phyloP scores from a whole-genome alignment of 2,888 invertebrate genomes.

The Calliopum simillimum region DNA sequence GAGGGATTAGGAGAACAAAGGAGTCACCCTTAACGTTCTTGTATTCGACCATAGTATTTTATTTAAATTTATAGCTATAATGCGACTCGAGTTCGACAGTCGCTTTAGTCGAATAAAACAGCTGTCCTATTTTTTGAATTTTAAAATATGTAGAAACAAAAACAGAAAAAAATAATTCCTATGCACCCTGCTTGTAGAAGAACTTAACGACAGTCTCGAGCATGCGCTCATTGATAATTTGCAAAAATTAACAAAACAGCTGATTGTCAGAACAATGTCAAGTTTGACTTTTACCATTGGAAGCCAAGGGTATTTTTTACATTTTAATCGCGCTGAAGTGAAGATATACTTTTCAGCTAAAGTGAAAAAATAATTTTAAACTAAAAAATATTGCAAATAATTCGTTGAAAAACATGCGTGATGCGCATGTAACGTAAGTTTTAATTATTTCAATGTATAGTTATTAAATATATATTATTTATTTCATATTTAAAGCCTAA shows the following conservation, averaged over 20 bases:
- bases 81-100: no score
- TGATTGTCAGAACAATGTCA: slow-evolving; percentile 47
- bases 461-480: neutral
- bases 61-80: no score
- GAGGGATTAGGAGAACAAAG: no score
- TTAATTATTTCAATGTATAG: neutral
- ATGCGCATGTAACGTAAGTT: slow-evolving; percentile 58
- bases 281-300: slow-evolving; percentile 57
- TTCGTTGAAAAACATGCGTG: slow-evolving; percentile 52
- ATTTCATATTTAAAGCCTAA: neutral
- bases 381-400: neutral
- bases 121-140: no score
- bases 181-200: slow-evolving; percentile 34
- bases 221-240: slow-evolving; percentile 18
- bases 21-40: no score
- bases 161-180: neutral
- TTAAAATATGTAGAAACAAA: no score
- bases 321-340: slow-evolving; percentile 19
- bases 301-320: slow-evolving; percentile 57
- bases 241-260: slow-evolving; percentile 26
- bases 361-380: neutral
- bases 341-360: neutral
- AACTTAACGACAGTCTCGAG: slow-evolving; percentile 24
- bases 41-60: no score
- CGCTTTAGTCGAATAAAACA: no score